Conservation (phyloP, 2,888 invertebrate species). For the Agrochola lota region DNA sequence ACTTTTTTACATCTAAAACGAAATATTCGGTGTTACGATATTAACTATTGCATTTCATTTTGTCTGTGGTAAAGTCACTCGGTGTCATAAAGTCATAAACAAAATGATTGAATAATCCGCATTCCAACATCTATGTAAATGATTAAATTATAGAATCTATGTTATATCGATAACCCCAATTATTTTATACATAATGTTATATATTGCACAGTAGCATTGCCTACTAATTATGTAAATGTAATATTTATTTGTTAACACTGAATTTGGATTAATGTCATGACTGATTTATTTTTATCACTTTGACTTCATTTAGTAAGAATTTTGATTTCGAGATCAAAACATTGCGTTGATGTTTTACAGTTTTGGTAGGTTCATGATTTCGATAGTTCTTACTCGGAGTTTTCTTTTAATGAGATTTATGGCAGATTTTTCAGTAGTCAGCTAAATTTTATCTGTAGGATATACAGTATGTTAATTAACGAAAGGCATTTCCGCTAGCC, state of each 20-base stretch:
- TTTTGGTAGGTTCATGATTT: too few species aligned
- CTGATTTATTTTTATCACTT: background rate
- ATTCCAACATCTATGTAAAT: constrained; percentile 27
- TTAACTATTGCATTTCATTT: too few species aligned
- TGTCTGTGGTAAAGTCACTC: background rate
- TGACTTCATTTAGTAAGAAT: background rate
- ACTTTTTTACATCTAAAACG: too few species aligned
- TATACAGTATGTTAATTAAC: too few species aligned
- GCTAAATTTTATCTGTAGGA: too few species aligned
- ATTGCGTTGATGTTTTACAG: too few species aligned
- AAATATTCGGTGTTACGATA: too few species aligned
- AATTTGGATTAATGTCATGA: background rate
- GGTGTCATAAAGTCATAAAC: background rate
- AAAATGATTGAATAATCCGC: background rate
- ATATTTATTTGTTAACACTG: constrained; percentile 5
- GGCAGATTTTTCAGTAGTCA: too few species aligned
- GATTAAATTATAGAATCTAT: constrained; percentile 11
- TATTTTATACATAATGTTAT: background rate
- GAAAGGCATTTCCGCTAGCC: too few species aligned
- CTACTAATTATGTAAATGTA: constrained; percentile 14
- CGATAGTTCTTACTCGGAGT: too few species aligned
- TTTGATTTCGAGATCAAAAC: too few species aligned
- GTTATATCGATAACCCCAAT: constrained; percentile 12
- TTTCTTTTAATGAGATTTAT: too few species aligned
- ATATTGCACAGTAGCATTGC: constrained; percentile 10